Evolutionary conservation across 1,140 invertebrate species (phyloP).

Genomic region (Zaprionus ghesquierei): DNA sequence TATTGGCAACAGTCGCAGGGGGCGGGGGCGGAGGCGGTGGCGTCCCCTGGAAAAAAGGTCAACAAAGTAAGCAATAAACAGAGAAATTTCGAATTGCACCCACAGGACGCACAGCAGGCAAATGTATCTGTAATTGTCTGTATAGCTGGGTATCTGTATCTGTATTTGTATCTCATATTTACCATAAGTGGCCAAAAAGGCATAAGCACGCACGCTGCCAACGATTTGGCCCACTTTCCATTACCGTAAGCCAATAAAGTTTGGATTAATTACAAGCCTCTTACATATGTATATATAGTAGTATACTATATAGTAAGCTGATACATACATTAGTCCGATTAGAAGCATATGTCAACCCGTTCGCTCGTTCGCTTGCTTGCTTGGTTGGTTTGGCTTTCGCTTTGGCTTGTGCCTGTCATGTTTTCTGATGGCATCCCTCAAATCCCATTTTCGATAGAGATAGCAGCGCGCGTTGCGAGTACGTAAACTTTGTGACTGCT

Average conservation of each 20-base stretch:
- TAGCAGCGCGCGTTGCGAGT: conserved; percentile 10
- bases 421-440: conserved; percentile 26
- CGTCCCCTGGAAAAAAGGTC: conserved; percentile 29
- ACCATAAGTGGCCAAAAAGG: conserved; percentile 9
- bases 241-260: not conserved
- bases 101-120: conserved; percentile 2
- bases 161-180: not conserved
- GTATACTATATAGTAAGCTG: not conserved
- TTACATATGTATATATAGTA: not conserved
- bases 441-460: conserved; percentile 30
- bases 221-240: not conserved
- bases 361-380: too few relatives aligned
- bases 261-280: not conserved
- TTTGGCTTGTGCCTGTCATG: conserved; percentile 10
- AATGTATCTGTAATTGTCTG: not conserved
- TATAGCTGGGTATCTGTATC: not conserved
- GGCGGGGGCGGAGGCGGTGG: not conserved
- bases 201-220: not conserved
- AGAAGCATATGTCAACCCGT: conserved; percentile 20
- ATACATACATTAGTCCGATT: conserved; percentile 4
- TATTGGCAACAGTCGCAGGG: conserved; percentile 16
- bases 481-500: conserved; percentile 27
- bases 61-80: conserved; percentile 39
- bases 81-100: conserved; percentile 38
- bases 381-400: not conserved